A percentile compares a stretch with the other conserved stretches of the same genome.
Conservation (phyloP, 2,888 invertebrate genomes). For the Pterostichus madidus region DNA sequence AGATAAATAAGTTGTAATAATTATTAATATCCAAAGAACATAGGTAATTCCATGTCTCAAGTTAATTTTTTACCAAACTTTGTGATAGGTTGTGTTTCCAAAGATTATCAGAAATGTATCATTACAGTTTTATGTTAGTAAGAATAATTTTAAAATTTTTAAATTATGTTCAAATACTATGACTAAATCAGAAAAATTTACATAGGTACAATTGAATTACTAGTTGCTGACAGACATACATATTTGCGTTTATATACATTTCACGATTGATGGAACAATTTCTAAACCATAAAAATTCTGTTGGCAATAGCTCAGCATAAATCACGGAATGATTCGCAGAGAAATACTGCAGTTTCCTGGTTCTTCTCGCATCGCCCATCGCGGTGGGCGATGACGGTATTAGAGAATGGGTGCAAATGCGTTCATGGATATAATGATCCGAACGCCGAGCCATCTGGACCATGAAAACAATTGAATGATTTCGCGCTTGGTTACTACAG, state of each 20-base stretch:
- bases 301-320: neutral
- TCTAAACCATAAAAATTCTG: neutral
- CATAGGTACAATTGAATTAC: conserved; percentile 13
- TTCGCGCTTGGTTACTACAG: conserved; percentile 29
- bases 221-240: neutral
- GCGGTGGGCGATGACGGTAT: neutral
- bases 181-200: neutral
- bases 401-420: conserved; percentile 11
- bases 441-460: conserved; percentile 27
- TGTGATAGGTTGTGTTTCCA: no score
- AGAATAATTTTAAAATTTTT: no score
- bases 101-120: no score
- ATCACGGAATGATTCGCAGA: conserved; percentile 10
- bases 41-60: no score
- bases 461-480: conserved; percentile 52
- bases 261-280: neutral
- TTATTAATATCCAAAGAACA: no score
- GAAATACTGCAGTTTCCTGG: conserved; percentile 11
- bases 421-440: conserved; percentile 47
- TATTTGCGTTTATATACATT: conserved; percentile 9
- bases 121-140: no score
- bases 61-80: no score
- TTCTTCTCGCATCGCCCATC: conserved; percentile 5
- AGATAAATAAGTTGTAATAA: no score
- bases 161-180: neutral